A percentile compares a stretch with the other conserved stretches of the same genome.
Evolutionary conservation across 1,140 invertebrate species (phyloP).

Genomic region (Psilanteris sp.): DNA sequence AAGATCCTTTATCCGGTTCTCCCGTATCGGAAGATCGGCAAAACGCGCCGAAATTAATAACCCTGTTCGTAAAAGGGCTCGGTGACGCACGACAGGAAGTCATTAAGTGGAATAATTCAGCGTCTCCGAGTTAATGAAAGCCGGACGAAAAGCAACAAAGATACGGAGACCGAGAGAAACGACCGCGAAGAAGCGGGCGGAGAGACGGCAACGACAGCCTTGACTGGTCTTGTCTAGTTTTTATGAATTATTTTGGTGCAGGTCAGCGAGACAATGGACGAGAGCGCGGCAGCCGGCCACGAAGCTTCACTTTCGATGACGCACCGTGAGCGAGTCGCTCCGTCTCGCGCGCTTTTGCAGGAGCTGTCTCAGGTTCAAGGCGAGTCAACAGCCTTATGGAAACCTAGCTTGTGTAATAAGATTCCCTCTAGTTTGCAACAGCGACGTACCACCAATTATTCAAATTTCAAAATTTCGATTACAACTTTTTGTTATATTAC

Average conservation of each 20-base stretch:
- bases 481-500: too few species aligned
- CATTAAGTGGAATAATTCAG: slow-evolving; percentile 54
- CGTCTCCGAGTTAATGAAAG: slow-evolving; percentile 13
- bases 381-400: slow-evolving; percentile 56
- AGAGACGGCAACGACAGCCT: background rate
- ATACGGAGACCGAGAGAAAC: too few species aligned
- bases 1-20: background rate
- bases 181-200: background rate
- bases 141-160: background rate
- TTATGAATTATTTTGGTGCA: slow-evolving; percentile 39
- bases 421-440: too few species aligned
- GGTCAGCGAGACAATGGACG: slow-evolving; percentile 40
- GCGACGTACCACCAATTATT: too few species aligned
- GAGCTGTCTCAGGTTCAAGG: slow-evolving; percentile 56
- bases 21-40: background rate
- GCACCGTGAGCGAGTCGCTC: slow-evolving; percentile 25
- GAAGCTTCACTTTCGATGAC: slow-evolving; percentile 49
- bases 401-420: too few species aligned
- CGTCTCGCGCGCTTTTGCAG: slow-evolving; percentile 10
- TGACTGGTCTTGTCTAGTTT: slow-evolving; percentile 38
- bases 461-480: too few species aligned
- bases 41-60: slow-evolving; percentile 25
- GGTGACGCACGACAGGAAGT: slow-evolving; percentile 60
- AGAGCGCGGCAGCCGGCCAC: background rate
- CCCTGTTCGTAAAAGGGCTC: slow-evolving; percentile 17